Conservation (phyloP, 2,797 vertebrate genomes). For the Rhinogobio ventralis region DNA sequence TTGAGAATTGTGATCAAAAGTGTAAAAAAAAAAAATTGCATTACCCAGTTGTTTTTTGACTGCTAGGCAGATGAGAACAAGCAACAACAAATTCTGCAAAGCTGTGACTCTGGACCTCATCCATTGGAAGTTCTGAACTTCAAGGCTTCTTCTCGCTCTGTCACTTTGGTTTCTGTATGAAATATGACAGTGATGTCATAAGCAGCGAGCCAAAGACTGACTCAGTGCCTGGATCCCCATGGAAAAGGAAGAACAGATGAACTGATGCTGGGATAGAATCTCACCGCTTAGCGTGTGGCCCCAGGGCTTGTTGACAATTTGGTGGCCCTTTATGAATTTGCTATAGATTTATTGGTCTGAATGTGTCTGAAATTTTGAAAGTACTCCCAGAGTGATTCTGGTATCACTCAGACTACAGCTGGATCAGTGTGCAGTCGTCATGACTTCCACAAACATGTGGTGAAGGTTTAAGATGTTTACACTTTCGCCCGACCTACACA, state of each 20-base stretch:
- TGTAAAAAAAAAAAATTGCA: background rate
- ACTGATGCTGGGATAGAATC: conserved; percentile 32
- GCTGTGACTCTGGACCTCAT: conserved; percentile 19
- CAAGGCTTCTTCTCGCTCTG: background rate
- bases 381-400: conserved; percentile 39
- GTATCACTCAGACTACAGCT: conserved; percentile 43
- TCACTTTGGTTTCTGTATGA: conserved; percentile 34
- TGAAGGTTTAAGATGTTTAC: conserved; percentile 16
- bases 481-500: background rate
- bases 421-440: conserved; percentile 12
- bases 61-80: background rate
- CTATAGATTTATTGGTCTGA: conserved; percentile 27
- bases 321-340: conserved; percentile 43
- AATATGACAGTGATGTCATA: conserved; percentile 49
- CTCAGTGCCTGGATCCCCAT: conserved; percentile 51
- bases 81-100: background rate
- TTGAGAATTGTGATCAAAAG: conserved; percentile 1
- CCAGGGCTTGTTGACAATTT: conserved; percentile 40
- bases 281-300: conserved; percentile 28
- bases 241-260: conserved; percentile 50
- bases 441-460: conserved; percentile 33
- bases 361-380: conserved; percentile 48
- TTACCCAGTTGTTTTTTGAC: conserved; percentile 16
- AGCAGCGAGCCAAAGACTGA: conserved; percentile 49
- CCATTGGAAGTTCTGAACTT: conserved; percentile 12